Base-by-base conservation (phyloP, 2,113 vertebrate genomes). In the Dasyornis broadbenti region DNA sequence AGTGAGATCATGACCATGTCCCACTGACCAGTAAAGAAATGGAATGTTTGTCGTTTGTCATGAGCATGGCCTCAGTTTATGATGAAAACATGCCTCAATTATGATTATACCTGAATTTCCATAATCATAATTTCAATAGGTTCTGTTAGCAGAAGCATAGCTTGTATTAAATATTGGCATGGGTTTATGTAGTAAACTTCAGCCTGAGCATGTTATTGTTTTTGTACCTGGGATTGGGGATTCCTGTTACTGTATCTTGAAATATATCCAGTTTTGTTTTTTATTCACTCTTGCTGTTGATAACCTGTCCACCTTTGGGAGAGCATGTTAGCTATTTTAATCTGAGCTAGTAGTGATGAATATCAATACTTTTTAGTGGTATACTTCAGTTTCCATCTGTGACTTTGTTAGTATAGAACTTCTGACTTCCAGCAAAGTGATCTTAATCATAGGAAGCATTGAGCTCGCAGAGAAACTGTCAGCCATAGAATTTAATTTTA, bases 341-440 rank as follows among this genome's bases (percentile, higher is more conserved):
- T 65, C 28, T 49, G 22, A 69, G 31, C n/a, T 86, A 53, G 28
- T 47, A 78, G 37, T 69, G 17, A 26, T 64, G 53, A 77, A 65
- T 88, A 81, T 30, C 42, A 90, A 59, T 82, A 89, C 31, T 31
- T 92, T 72, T 77, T 81, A 88, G 37, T 69, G 71, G 30, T 86
- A 3, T 45, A 28, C 28, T 77, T 88, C 73, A 59, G 16, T 81
- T 88, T 94, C 37, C 14, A 15, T 42, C 37, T 73, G 26, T 93
- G 82, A 83, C 64, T 95, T 85, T 27, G 11, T 90, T 93, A 82
- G 73, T 83, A 63, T 66, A 93, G 75, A 93, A 69, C 63, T 90
- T 91, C 37, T 65, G 90, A 61, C 66, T 94, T 88, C 40, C 30
- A 82, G 20, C 27, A 31, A 24, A 73, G 45, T 2, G 1, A 27